Base-by-base conservation (phyloP, 1,140 invertebrate genomes). In the Caerostris darwini region DNA sequence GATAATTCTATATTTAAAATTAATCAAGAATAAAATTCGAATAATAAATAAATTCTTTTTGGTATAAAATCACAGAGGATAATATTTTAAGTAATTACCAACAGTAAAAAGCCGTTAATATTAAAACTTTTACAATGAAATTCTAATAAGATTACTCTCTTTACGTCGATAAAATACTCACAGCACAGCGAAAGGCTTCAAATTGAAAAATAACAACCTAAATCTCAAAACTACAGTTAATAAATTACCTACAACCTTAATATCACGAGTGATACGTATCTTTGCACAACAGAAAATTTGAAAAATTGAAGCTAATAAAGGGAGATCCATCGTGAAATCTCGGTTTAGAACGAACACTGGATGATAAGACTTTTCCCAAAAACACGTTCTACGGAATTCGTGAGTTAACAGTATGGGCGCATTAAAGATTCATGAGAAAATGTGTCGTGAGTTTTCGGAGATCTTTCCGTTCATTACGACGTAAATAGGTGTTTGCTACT, bases 391-490 rank as follows among this genome's bases (percentile, higher is more conserved):
- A 50, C 50, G 69, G 50, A 77, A 77, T 77, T 77, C 69, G 69
- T 77, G 69, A 77, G 69, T 77, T 77, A 77, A 77, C 69, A 77
- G 69, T 77, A 77, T 77, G 69, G 69, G 69, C 69, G 7, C 34
- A 77, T 77, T 77, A 77, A 77, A 77, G 19, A 77, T 77, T 77
- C 69, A 77, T 77, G 69, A 77, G 69, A 77, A 77, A 77, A 77
- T 77, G 69, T 77, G 69, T 77, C 69, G 69, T 77, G 69, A 53
- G 69, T 77, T 77, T 34, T 77, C 10, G 69, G 14, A 34, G 50
- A 7, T 10, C 14, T 50, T 77, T 77, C 69, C 69, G 69, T 77
- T 77, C 69, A 12, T 77, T 77, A 77, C 69, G 14, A 77, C 69
- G 69, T 34, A 77, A 77, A 77, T 77, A 34, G 69, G 7, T 77